Conservation (phyloP, 2,797 vertebrate species). For the Oreortyx pictus region DNA sequence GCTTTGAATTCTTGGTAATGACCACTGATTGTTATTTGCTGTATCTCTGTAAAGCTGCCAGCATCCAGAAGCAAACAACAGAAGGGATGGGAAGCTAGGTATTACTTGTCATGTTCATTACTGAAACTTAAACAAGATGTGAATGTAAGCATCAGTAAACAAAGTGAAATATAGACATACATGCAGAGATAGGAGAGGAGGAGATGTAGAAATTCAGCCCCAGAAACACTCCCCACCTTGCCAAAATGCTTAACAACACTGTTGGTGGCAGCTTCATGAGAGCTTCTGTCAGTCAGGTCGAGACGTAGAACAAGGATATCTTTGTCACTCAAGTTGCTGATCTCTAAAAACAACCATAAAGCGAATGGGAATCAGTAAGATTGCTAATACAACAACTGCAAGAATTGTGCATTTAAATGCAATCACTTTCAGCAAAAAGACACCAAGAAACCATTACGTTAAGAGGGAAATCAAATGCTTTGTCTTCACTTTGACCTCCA, state of each 20-base stretch:
- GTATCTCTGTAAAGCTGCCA: neutral
- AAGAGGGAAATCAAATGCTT: neutral
- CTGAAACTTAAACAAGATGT: neutral
- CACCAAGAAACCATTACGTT: neutral
- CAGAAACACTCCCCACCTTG: conserved; percentile 80
- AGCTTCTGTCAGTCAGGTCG: conserved; percentile 86
- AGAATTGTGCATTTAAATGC: neutral
- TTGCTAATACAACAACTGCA: neutral
- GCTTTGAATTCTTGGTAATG: neutral
- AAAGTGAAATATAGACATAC: neutral
- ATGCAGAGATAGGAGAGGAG: neutral
- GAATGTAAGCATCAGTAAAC: neutral
- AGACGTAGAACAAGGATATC: conserved; percentile 92
- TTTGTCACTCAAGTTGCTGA: conserved; percentile 82
- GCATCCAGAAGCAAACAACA: neutral
- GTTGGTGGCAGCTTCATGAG: conserved; percentile 86
- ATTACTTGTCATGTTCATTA: neutral
- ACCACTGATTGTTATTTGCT: neutral
- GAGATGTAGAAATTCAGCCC: neutral
- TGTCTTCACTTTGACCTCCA: neutral
- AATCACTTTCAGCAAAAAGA: neutral
- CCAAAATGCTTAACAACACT: conserved; percentile 88
- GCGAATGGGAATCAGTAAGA: neutral
- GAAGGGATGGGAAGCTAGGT: neutral
- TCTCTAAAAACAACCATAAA: conserved; percentile 78